phyloP scores from a whole-genome alignment of 2,888 invertebrate species.

The Sarcophaga variegata region DNA sequence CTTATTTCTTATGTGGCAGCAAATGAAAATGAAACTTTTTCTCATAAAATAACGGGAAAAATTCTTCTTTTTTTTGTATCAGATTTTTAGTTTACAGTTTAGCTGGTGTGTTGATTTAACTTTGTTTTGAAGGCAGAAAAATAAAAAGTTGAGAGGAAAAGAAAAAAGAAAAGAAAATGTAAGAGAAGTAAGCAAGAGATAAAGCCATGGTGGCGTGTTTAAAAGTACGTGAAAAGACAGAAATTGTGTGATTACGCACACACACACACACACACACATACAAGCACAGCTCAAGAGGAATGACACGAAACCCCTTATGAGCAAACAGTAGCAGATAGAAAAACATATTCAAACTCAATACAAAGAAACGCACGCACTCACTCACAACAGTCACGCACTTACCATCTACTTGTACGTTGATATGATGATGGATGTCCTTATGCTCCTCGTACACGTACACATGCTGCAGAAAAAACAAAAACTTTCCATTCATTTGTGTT shows the following conservation, averaged over 20 bases:
- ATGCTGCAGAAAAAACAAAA: neutral
- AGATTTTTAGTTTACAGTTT: neutral
- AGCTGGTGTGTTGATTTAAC: slow-evolving; percentile 1
- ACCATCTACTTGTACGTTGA: no score
- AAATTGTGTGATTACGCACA: slow-evolving; percentile 61
- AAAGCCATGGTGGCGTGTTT: slow-evolving; percentile 38
- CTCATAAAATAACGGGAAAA: slow-evolving; percentile 5
- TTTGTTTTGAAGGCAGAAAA: neutral
- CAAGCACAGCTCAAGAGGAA: neutral
- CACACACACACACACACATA: neutral
- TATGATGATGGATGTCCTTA: no score
- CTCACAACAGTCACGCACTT: neutral
- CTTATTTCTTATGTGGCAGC: neutral
- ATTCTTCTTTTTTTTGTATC: slow-evolving; percentile 8
- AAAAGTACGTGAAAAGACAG: slow-evolving; percentile 57
- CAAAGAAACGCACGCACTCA: neutral
- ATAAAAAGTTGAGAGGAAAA: neutral
- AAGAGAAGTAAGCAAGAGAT: neutral
- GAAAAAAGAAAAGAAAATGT: neutral
- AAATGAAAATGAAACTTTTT: slow-evolving; percentile 51
- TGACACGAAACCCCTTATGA: neutral
- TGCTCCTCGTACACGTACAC: neutral
- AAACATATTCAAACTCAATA: no score
- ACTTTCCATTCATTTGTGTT: neutral
- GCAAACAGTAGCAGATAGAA: slow-evolving; percentile 9